Base-by-base conservation (phyloP, 2,797 vertebrate species). In the Enteromius treurensis region DNA sequence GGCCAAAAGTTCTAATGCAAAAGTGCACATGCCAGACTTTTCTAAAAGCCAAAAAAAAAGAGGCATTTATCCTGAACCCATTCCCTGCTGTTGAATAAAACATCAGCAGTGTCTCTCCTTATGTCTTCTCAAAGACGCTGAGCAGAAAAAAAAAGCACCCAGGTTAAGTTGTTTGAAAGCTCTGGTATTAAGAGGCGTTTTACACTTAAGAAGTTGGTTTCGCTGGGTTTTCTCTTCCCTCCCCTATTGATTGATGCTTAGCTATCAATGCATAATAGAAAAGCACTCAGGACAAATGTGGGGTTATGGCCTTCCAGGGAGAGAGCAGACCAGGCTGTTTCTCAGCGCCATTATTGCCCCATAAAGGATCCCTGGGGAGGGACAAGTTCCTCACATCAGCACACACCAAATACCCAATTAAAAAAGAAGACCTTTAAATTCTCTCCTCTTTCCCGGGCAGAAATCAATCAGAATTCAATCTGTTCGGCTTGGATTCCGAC, bases 121-220 rank as follows among this genome's bases (percentile, higher is more conserved):
- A 89, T 92, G 90, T 93, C 93, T 94, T 90, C 92, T 93, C 87
- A 89, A 91, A 94, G 91, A 92, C 87, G 88, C 40, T 60, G 58
- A 81, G 79, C 80, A 80, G 81, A 60, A 77, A 90, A 93, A 93
- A 94, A 42, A 34, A 34, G 92, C 93, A 91, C 92, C 90, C 93
- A 95, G 95, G 95, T 96, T 95, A 95, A 95, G 95, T 94, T 95
- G 94, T 95, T 95, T 95, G 94, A 95, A 95, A 95, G 95, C 92
- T 88, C 90, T 90, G 93, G 94, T 95, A 95, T 96, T 96, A 95
- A 96, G 95, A 96, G 95, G 93, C 94, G 92, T 95, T 96, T 96
- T 95, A 95, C 95, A 95, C 94, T 95, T 95, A 95, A 96, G 95
- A 95, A 95, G 94, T 95, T 95, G 95, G 94, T 96, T 96, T 96